Evolutionary conservation across 1,140 invertebrate genomes (phyloP).

Genomic region (Aphaenogaster floridana): DNA sequence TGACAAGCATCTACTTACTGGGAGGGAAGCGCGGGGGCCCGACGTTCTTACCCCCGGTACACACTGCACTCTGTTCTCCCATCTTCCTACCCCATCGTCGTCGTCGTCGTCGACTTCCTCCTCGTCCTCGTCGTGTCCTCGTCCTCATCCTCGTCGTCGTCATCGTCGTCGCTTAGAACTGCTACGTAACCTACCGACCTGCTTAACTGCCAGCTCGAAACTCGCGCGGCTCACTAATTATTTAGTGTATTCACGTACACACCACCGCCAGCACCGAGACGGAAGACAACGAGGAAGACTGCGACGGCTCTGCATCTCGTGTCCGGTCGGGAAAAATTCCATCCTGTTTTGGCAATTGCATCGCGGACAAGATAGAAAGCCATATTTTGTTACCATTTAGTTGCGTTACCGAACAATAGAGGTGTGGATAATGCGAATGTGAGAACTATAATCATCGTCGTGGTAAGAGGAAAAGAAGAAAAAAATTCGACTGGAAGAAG

Average conservation of each 20-base stretch:
- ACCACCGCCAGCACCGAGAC: not conserved
- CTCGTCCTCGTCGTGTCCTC: conserved; percentile 47
- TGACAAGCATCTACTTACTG: conserved; percentile 83
- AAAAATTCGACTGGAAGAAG: not conserved
- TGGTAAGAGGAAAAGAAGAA: not conserved
- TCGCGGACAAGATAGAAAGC: conserved; percentile 13
- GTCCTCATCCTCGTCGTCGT: conserved; percentile 57
- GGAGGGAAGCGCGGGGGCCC: conserved; percentile 11
- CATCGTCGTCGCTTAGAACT: conserved; percentile 62
- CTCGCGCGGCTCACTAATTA: conserved; percentile 70
- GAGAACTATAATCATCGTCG: not conserved
- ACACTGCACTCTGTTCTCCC: conserved; percentile 57
- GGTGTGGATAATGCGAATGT: not conserved
- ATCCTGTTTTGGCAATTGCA: conserved; percentile 13
- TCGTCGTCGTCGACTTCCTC: conserved; percentile 51
- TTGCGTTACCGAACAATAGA: not conserved
- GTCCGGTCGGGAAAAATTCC: conserved; percentile 36
- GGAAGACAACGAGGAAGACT: not conserved
- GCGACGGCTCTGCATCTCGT: not conserved
- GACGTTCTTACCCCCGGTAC: conserved; percentile 62
- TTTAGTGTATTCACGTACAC: conserved; percentile 62
- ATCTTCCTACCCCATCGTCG: conserved; percentile 45
- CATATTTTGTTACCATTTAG: conserved; percentile 30
- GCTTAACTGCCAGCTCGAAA: conserved; percentile 71
- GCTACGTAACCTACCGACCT: conserved; percentile 74